Base-by-base conservation (phyloP, 2,888 invertebrate species). In the Drosophila macrospina region DNA sequence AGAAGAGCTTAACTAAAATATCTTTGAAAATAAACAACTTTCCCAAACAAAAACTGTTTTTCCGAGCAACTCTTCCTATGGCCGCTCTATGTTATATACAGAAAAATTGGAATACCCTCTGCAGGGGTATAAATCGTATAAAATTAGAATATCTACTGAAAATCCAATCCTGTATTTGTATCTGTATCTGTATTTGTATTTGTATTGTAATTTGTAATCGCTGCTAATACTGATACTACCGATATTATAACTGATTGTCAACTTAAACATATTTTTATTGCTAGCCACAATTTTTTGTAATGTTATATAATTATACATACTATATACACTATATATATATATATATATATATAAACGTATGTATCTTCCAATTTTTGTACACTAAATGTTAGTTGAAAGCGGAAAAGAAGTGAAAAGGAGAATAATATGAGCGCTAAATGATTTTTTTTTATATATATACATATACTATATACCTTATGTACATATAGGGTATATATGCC, bases 311-410 rank as follows among this genome's bases (percentile, higher is more conserved):
- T 59, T 56, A 61, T 59, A 67, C 47, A 60, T 24, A 65, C 36
- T 47, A 26, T 61, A 56, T 66, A 64, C 34, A 57, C 50, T 57
- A 50, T 54, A 52, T 13, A 55, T 48, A 57, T 50, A 65, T 60
- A 59, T 34, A 66, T 47, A 50, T 39, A 47, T 69, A 52, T 37
- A 56, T 50, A 30, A 15, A 15, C 55, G 48, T 73, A 57, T 72
- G 51, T 69, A 82, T 72, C 84, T 81, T 80, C 72, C 84, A 80
- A 85, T 76, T 83, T 86, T 86, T 83, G 85, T 86, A 83, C 87
- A 86, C 87, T 73, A 75, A 86, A 84, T 81, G 79, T 84, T 86
- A 86, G 84, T 77, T 72, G 59, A 84, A 67, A 64, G 41, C 44
- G 24, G n/a, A 42, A 32, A 7, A 28, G n/a, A 16, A 20, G 20